Evolutionary conservation across 2,797 vertebrate genomes (phyloP).

Genomic region (Propithecus perrieri): DNA sequence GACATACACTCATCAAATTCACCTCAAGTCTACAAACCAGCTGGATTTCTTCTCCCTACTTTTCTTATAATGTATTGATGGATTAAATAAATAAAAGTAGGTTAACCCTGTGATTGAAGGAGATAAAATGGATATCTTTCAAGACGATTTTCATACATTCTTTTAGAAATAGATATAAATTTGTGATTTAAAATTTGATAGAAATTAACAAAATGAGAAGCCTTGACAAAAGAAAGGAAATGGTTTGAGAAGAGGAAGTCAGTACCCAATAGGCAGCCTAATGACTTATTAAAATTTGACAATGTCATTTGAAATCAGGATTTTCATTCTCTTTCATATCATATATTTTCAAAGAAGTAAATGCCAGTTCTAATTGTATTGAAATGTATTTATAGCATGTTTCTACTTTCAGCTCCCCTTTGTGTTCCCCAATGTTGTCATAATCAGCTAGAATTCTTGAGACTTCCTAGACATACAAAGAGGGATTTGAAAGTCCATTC

Average conservation of each 20-base stretch:
- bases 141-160: neutral
- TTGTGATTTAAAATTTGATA: neutral
- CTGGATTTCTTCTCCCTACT: neutral
- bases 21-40: neutral
- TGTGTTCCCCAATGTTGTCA: neutral
- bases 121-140: neutral
- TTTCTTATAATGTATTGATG: neutral
- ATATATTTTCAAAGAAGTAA: neutral
- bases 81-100: neutral
- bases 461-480: neutral
- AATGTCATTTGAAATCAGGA: neutral
- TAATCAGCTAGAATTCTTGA: neutral
- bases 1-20: neutral
- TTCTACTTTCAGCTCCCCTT: neutral
- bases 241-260: neutral
- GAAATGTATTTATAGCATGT: neutral
- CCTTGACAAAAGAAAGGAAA: neutral
- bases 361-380: neutral
- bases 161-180: neutral
- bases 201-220: neutral
- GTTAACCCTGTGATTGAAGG: neutral
- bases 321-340: neutral
- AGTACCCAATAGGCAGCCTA: neutral
- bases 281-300: neutral
- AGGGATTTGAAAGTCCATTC: neutral